phyloP scores from a whole-genome alignment of 2,797 vertebrate genomes.

The Amblyraja radiata region DNA sequence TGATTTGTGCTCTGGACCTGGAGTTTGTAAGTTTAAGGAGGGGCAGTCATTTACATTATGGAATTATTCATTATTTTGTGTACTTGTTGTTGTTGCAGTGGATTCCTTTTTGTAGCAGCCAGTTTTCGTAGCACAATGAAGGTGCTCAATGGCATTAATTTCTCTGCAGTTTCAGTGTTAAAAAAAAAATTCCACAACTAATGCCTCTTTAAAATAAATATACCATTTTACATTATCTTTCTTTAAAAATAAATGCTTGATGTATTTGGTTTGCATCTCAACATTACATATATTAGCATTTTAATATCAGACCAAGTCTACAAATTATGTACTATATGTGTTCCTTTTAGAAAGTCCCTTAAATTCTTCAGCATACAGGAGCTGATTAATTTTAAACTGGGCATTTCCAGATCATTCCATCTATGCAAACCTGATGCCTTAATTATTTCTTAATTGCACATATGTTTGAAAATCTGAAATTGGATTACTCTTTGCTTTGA shows the following conservation, averaged over 20 bases:
- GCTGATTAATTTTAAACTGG: background rate
- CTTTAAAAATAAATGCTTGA: background rate
- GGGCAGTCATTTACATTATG: background rate
- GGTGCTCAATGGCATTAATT: background rate
- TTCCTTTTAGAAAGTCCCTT: background rate
- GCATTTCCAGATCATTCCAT: background rate
- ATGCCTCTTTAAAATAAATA: background rate
- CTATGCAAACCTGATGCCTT: background rate
- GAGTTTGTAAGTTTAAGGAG: background rate
- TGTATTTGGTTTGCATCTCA: background rate
- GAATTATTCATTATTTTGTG: background rate
- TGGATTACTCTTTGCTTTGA: background rate
- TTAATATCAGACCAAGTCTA: background rate
- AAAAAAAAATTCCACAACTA: background rate
- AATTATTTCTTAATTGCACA: background rate
- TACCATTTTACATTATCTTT: background rate
- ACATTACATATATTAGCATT: background rate
- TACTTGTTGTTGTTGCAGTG: background rate
- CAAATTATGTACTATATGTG: background rate
- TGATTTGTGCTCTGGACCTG: background rate
- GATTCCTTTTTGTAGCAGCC: background rate
- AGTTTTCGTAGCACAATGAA: background rate
- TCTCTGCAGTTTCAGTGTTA: background rate
- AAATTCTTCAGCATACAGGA: no score
- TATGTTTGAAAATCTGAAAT: constrained; percentile 3